These are phyloP conservation scores for Diglossa brunneiventris DNA, from an alignment of 2,113 vertebrate genomes.

Conservation along the genomic window DNA sequence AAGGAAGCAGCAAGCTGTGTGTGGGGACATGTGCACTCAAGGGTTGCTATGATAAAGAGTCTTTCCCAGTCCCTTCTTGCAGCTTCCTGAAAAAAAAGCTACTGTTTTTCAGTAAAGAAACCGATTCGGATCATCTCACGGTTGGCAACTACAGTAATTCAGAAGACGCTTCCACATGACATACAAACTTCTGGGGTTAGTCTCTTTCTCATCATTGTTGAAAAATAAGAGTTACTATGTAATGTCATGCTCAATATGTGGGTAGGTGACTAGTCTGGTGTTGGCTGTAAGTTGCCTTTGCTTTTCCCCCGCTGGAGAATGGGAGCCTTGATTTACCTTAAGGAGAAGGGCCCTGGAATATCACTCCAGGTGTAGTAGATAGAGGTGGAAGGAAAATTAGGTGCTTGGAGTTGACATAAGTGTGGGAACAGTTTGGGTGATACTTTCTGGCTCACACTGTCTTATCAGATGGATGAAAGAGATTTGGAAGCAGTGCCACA, in stretches of 20 bases:
- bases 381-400: not conserved
- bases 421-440: not conserved
- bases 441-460: not conserved
- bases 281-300: not conserved
- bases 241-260: not conserved
- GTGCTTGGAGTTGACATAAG: not conserved
- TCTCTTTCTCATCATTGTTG: constrained; percentile 49
- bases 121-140: constrained; percentile 66
- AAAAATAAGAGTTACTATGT: not conserved
- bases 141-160: constrained; percentile 72
- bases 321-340: not conserved
- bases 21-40: not conserved
- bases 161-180: constrained; percentile 71
- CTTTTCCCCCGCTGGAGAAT: not conserved
- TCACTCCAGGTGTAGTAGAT: not conserved
- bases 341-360: not conserved
- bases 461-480: not conserved
- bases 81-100: constrained; percentile 32
- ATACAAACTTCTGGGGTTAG: constrained; percentile 69
- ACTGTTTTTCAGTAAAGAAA: constrained; percentile 72
- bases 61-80: constrained; percentile 19
- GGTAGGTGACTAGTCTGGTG: not conserved
- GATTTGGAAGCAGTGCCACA: not conserved
- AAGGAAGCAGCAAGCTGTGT: not conserved
- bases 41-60: not conserved